Base-by-base conservation (phyloP, 2,113 vertebrate genomes). In the Rutilus rutilus region DNA sequence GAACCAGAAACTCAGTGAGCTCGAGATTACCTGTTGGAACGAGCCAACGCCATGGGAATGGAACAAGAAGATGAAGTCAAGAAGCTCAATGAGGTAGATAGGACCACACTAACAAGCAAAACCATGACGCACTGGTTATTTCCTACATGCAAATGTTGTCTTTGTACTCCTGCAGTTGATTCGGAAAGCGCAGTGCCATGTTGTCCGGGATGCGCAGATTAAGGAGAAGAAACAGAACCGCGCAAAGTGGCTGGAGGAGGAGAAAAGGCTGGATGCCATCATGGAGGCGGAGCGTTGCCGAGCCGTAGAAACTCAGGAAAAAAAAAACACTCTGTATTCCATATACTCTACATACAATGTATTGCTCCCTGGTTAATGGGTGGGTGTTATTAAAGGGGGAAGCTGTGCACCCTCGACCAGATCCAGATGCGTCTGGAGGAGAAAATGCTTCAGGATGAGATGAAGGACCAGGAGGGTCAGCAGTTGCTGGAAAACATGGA, bases 21-120 rank as follows among this genome's bases (percentile, higher is more conserved):
- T 97, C 86, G 96, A 98, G 83, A 86, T 93, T 87, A 89, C 36
- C 87, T 97, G 25, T 85, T 95, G 83, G 93, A 96, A 89, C 92
- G 90, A 30, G 96, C 96, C 0, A 91, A 69, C 59, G 81, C 89
- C 15, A 88, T 96, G 60, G 95, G 93, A 67, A 88, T 96, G 93
- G 97, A 98, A 90, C 95, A 97, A 89, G 97, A 97, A 50, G 96
- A 97, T 0, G 97, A 98, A 86, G 93, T 99, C 82, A 97, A 94
- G 92, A 81, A 91, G 25, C 93, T 98, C 78, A 97, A 91, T 19
- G 90, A 95, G 95, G 97, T 97, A 73, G 15, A 33, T 4, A 27
- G 12, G 33, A 19, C 17, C 52, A 64, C 4, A 23, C 17, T 54
- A 9, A 71, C 23, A 67, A 50, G 47, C 1, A 25, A 54, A 19